These are phyloP conservation scores for Drosophila guanche DNA, from an alignment of 1,140 invertebrate species.

Conservation along the genomic window DNA sequence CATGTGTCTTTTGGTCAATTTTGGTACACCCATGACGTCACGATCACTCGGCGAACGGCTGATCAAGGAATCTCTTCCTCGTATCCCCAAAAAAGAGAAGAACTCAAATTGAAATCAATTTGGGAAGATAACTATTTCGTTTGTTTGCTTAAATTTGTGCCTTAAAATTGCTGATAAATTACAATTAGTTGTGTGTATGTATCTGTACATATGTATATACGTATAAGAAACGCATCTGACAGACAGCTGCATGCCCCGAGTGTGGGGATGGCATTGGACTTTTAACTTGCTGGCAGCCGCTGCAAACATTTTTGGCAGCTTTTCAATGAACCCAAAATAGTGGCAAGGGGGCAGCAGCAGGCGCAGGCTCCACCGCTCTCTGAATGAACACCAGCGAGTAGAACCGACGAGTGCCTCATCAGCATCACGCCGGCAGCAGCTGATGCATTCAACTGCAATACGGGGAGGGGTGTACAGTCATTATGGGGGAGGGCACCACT, in stretches of 20 bases:
- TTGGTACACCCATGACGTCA: slow-evolving; percentile 59
- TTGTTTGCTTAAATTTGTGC: slow-evolving; percentile 42
- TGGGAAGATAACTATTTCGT: slow-evolving; percentile 42
- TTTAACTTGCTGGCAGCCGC: slow-evolving; percentile 47
- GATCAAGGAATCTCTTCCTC: slow-evolving; percentile 34
- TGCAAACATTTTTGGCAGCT: slow-evolving; percentile 57
- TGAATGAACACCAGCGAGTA: neutral
- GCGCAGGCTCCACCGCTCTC: neutral
- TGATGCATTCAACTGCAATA: slow-evolving; percentile 17
- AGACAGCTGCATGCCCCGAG: slow-evolving; percentile 37
- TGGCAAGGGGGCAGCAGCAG: slow-evolving; percentile 27
- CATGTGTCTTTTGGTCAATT: slow-evolving; percentile 30
- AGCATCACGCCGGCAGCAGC: slow-evolving; percentile 24
- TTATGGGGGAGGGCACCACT: too few species aligned
- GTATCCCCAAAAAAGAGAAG: slow-evolving; percentile 9
- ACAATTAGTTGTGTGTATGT: slow-evolving; percentile 39
- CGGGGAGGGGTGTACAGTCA: too few species aligned
- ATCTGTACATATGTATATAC: slow-evolving; percentile 42
- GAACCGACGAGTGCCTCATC: slow-evolving; percentile 5
- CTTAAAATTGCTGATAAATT: slow-evolving; percentile 66
- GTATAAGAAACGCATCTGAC: slow-evolving; percentile 39
- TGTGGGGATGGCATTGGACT: slow-evolving; percentile 68
- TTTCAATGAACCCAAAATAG: slow-evolving; percentile 56
- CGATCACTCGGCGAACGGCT: slow-evolving; percentile 67
- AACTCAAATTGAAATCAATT: slow-evolving; percentile 54